A percentile compares a stretch with the other conserved stretches of the same genome.
These are phyloP conservation scores for Buceros bicornis DNA, from an alignment of 2,797 vertebrate species.

Conservation along the genomic window DNA sequence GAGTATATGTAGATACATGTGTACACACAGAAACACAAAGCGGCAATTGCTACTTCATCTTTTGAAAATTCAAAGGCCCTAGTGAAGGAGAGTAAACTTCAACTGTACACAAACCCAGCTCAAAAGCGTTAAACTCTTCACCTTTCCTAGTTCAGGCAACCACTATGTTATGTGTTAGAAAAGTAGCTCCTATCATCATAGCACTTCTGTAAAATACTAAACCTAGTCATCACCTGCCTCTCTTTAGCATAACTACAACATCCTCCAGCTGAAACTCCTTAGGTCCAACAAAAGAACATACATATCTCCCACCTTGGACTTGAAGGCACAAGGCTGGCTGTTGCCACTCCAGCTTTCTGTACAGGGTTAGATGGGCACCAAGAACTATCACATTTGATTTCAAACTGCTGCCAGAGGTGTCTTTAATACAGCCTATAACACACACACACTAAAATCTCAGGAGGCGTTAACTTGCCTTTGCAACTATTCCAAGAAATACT, in stretches of 20 bases:
- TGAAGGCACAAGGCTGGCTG: background rate
- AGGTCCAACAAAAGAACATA: background rate
- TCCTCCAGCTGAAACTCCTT: background rate
- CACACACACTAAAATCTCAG: too few relatives aligned
- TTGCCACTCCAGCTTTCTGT: background rate
- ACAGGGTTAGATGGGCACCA: background rate
- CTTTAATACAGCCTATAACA: background rate
- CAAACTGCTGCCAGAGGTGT: background rate
- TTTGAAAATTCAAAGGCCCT: background rate
- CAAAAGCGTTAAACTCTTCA: background rate
- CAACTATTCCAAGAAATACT: background rate
- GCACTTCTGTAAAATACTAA: background rate
- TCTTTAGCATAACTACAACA: background rate
- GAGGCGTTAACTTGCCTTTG: background rate
- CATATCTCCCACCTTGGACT: background rate
- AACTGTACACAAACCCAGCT: background rate
- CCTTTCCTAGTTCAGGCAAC: background rate
- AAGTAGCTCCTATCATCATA: background rate
- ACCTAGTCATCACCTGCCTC: background rate
- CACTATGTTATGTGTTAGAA: background rate
- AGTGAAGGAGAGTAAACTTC: background rate
- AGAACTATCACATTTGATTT: background rate
- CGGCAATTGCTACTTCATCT: background rate
- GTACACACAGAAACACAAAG: background rate
- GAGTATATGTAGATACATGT: accelerated